Evolutionary conservation across 1,140 invertebrate genomes (phyloP), one percentile per base, ranked within the genome.

Genomic region (Bicyclus anynana): DNA sequence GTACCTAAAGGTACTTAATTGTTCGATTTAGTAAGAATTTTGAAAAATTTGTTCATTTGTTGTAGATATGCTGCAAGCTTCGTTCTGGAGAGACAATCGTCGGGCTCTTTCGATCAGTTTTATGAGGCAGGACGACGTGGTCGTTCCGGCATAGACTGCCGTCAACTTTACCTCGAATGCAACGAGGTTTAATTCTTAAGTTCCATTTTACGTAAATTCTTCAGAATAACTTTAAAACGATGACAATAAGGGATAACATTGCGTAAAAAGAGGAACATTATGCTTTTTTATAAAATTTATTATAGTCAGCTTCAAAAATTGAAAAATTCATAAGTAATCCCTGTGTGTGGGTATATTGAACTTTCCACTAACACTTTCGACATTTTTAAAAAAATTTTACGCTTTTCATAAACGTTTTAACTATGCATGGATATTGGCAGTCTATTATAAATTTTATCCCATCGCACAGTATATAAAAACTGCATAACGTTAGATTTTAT

Each of bases 91-190:
- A 93, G 92, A 77, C 92, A 92, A 77, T 93, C 92, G 13, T 91
- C 91, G 21, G 91, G 92, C 38, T 92, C 92, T 12, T 96, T 97
- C 86, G 94, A 97, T 49, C 89, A 93, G 13, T 92, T 95, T 65
- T 96, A 95, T 74, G 94, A 96, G 65, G 95, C 96, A 0, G 94
- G 95, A 13, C 91, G 95, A 85, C 90, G 93, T 59, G 96, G 96
- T 17, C 92, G 96, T 74, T 93, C 93, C 27, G 95, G 95, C 14
- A 93, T 95, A 54, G 94, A 96, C 76, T 97, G 96, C 72, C 91
- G 93, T 70, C 92, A 94, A 73, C 89, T 95, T 44, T 97, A 95
- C 88, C 89, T 95, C 56, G 92, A 95, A 73, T 97, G 96, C 83
- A 97, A 97, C 84, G 94, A 96, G 89, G 93, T 96, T 84, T 96